Conservation (phyloP, 2,113 vertebrate species). For the Brevimyrus niger region DNA sequence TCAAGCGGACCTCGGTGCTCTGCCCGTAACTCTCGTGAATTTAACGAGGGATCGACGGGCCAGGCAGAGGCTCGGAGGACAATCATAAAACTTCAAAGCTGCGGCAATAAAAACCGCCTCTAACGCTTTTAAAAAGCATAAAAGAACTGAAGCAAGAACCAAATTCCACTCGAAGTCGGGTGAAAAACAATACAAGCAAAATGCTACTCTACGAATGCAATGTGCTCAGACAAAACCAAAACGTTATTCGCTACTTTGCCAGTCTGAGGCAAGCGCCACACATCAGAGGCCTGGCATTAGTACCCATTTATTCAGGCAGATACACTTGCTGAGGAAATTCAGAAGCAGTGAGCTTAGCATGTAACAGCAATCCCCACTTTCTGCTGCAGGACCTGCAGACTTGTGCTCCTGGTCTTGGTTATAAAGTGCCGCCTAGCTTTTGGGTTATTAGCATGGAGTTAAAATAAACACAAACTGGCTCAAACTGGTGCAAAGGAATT, state of each 20-base stretch:
- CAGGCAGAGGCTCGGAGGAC: neutral
- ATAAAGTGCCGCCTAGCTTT: neutral
- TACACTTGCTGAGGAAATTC: neutral
- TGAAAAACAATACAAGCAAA: neutral
- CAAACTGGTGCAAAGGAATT: neutral
- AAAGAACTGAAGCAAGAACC: neutral
- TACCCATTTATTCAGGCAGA: neutral
- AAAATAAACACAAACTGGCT: neutral
- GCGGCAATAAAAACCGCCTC: neutral
- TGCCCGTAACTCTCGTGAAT: conserved; percentile 21
- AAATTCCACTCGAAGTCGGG: neutral
- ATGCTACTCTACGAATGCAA: neutral
- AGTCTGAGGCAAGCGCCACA: neutral
- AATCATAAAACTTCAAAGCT: neutral
- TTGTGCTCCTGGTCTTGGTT: neutral
- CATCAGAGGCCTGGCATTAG: neutral
- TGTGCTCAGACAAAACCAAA: neutral
- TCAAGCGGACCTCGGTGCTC: conserved; percentile 21
- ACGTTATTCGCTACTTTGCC: neutral
- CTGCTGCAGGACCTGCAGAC: neutral
- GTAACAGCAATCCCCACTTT: neutral
- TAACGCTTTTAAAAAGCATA: neutral
- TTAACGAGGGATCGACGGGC: conserved; percentile 22
- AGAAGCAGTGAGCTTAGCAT: neutral
- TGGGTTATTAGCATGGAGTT: neutral